Conservation (phyloP, 2,113 vertebrate genomes). For the Halichoerus grypus region DNA sequence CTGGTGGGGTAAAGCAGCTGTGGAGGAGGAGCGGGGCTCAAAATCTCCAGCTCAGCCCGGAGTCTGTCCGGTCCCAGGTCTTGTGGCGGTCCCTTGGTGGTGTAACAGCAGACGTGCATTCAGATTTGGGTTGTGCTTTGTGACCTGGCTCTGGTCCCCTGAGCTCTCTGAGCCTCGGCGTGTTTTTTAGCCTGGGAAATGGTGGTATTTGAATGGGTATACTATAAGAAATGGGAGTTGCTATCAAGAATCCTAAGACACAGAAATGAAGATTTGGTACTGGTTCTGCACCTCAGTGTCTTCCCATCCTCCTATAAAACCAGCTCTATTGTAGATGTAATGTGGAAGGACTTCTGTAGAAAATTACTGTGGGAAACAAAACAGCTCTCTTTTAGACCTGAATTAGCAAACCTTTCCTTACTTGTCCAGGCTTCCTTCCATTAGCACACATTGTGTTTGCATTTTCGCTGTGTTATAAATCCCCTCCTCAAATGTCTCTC, state of each 20-base stretch:
- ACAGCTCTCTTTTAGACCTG: background rate
- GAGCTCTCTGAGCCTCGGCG: background rate
- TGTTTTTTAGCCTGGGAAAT: background rate
- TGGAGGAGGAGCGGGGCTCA: background rate
- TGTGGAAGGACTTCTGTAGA: background rate
- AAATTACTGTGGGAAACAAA: conserved; percentile 34
- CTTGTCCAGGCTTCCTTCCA: background rate
- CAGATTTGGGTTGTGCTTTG: background rate
- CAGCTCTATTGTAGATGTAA: background rate
- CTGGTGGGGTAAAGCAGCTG: background rate
- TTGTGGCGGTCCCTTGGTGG: background rate
- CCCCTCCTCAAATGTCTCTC: background rate
- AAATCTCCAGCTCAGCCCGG: background rate
- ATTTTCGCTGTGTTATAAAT: background rate
- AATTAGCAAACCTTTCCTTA: background rate
- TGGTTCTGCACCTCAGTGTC: background rate
- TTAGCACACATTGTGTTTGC: too few species aligned
- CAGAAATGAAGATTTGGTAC: background rate
- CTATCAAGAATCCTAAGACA: background rate
- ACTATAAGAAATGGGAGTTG: background rate
- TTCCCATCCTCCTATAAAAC: background rate
- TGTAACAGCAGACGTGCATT: background rate
- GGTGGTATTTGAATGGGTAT: background rate
- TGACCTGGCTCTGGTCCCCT: background rate
- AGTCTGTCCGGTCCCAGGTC: background rate